Percentiles rank a stretch among this genome's conserved stretches.
phyloP scores from a whole-genome alignment of 2,888 invertebrate species.

The Lysandra coridon region DNA sequence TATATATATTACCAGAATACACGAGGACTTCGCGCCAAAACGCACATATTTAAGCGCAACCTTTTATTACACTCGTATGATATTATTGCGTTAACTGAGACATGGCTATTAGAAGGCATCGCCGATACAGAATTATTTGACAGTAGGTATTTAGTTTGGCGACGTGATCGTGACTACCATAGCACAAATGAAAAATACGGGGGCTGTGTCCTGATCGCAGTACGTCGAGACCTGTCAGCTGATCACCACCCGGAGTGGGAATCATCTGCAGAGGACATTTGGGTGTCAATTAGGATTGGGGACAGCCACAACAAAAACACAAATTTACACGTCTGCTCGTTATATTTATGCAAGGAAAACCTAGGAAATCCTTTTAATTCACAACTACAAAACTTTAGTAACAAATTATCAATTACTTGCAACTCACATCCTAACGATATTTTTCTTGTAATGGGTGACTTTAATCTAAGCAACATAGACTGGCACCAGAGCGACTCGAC shows the following conservation, averaged over 20 bases:
- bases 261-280: conserved; percentile 37
- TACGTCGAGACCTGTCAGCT: neutral
- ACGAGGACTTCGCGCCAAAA: no score
- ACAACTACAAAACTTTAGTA: conserved; percentile 33
- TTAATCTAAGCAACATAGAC: conserved; percentile 31
- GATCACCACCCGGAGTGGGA: conserved; percentile 26
- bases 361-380: neutral
- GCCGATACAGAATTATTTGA: conserved; percentile 30
- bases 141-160: conserved; percentile 32
- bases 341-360: conserved; percentile 32
- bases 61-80: no score
- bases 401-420: conserved; percentile 31
- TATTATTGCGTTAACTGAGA: no score
- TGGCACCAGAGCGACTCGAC: neutral
- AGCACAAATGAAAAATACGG: conserved; percentile 28
- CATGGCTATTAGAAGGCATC: neutral
- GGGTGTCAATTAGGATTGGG: conserved; percentile 34
- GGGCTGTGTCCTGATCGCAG: conserved; percentile 35
- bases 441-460: conserved; percentile 34
- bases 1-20: no score
- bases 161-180: conserved; percentile 33
- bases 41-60: no score
- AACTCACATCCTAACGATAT: conserved; percentile 28
- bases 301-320: neutral
- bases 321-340: conserved; percentile 28